phyloP scores from a whole-genome alignment of 2,888 invertebrate species.

The Creontiades dilutus region DNA sequence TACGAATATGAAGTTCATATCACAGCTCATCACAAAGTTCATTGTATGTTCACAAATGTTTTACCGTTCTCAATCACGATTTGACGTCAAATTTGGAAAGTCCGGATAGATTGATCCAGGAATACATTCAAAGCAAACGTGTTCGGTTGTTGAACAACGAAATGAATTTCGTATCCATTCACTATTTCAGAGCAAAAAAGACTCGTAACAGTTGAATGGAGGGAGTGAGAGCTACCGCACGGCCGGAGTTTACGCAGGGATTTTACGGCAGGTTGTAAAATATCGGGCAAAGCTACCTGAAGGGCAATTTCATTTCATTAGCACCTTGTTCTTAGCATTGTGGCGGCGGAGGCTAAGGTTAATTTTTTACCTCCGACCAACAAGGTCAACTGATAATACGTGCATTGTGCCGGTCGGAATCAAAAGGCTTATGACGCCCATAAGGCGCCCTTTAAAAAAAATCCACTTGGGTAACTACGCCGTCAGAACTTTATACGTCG shows the following conservation, averaged over 20 bases:
- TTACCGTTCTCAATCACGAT: no score
- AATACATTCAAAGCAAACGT: not conserved
- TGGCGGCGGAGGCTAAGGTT: constrained; percentile 39
- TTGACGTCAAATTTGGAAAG: no score
- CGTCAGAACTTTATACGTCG: no score
- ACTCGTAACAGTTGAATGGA: constrained; percentile 12
- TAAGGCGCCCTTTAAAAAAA: not conserved
- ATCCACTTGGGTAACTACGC: no score
- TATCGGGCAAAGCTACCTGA: constrained; percentile 68
- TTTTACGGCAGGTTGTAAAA: constrained; percentile 66
- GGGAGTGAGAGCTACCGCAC: constrained; percentile 47
- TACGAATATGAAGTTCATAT: no score
- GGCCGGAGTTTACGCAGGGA: constrained; percentile 53
- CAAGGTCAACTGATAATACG: constrained; percentile 44
- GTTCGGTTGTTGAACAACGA: not conserved
- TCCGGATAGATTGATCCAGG: not conserved
- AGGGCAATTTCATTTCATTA: constrained; percentile 68
- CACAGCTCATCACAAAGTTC: no score
- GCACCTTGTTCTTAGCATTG: constrained; percentile 57
- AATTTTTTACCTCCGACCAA: constrained; percentile 53
- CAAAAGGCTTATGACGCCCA: not conserved
- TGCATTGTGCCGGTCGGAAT: not conserved
- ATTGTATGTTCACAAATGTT: no score
- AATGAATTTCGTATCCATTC: constrained; percentile 22
- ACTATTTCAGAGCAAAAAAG: not conserved